Percentiles rank a stretch among this genome's conserved stretches.
Conservation (phyloP, 1,140 invertebrate species). For the Pogonomyrmex barbatus region DNA sequence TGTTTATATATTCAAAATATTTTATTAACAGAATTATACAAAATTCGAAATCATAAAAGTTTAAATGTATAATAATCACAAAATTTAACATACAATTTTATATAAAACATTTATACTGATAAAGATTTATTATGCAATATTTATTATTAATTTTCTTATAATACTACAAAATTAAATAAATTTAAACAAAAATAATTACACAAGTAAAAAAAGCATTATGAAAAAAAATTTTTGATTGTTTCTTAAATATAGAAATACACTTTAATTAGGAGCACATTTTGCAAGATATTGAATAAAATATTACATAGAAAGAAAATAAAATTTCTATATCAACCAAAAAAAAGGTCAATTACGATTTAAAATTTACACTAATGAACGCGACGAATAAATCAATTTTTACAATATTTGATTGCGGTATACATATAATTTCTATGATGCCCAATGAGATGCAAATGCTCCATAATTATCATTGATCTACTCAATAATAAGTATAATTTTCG, state of each 20-base stretch:
- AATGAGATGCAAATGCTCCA: neutral
- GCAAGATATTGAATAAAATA: no score
- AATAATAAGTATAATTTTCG: constrained; percentile 16
- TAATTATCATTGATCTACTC: constrained; percentile 7
- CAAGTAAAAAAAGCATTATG: no score
- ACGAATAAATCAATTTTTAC: constrained; percentile 13
- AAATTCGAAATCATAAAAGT: neutral
- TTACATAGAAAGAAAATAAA: no score
- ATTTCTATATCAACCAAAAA: neutral
- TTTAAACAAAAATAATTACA: no score
- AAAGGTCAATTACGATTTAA: neutral
- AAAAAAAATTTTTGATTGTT: no score
- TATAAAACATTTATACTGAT: neutral
- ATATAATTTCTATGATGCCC: neutral
- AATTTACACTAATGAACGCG: neutral
- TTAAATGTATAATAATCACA: neutral
- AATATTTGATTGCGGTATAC: constrained; percentile 6
- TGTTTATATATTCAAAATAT: neutral
- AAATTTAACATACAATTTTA: neutral
- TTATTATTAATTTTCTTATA: neutral
- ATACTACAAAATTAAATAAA: no score
- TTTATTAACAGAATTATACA: neutral
- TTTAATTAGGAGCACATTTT: no score
- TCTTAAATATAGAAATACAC: no score
- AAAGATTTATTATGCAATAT: neutral